phyloP scores from a whole-genome alignment of 1,140 invertebrate genomes.

The Metaphire vulgaris region DNA sequence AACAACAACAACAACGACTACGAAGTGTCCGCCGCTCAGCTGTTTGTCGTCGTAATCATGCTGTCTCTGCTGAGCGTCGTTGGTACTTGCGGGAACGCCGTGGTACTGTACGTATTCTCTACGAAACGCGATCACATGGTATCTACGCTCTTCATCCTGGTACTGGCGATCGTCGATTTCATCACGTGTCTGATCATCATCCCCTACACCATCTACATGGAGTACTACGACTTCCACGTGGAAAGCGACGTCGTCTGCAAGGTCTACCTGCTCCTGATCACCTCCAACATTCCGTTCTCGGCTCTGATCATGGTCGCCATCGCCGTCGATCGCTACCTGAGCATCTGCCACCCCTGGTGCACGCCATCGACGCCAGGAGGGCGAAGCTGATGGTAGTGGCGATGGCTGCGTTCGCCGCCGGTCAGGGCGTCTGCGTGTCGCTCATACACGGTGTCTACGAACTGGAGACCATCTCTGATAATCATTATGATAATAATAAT shows the following conservation, averaged over 20 bases:
- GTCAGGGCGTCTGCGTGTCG: conserved; percentile 40
- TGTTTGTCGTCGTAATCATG: conserved; percentile 24
- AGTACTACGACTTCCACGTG: conserved; percentile 16
- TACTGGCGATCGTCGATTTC: conserved; percentile 43
- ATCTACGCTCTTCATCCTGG: conserved; percentile 47
- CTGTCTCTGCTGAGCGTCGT: conserved; percentile 36
- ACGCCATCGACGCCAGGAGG: conserved; percentile 40
- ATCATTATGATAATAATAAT: no score
- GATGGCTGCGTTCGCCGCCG: conserved; percentile 37
- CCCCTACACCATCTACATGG: conserved; percentile 29
- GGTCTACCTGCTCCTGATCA: conserved; percentile 26
- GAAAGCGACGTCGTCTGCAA: conserved; percentile 22
- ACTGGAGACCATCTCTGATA: no score
- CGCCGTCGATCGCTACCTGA: conserved; percentile 37
- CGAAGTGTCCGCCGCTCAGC: conserved; percentile 4
- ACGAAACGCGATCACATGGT: conserved; percentile 43
- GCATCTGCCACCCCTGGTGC: conserved; percentile 48
- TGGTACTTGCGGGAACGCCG: conserved; percentile 46
- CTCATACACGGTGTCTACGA: conserved; percentile 40
- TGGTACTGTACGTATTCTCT: conserved; percentile 50
- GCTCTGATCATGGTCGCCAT: conserved; percentile 26
- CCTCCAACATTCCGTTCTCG: conserved; percentile 28
- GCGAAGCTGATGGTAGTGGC: conserved; percentile 40
- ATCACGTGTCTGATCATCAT: conserved; percentile 25
- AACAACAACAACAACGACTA: neutral